Evolutionary conservation across 2,888 invertebrate genomes (phyloP).

Genomic region (Polyommatus icarus): DNA sequence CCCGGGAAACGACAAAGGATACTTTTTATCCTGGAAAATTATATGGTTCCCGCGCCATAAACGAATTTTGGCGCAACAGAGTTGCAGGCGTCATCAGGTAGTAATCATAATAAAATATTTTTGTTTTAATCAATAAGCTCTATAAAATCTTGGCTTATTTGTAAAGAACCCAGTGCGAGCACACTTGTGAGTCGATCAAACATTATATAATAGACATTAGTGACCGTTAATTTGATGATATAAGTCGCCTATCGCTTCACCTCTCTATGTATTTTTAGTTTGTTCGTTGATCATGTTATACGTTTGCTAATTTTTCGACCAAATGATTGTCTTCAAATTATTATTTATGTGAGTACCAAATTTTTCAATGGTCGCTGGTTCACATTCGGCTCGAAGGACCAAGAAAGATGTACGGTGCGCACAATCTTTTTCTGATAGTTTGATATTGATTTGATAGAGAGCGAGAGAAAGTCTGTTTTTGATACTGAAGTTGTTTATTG

Average conservation of each 20-base stretch:
- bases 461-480: no score
- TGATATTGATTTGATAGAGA: no score
- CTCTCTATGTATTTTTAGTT: neutral
- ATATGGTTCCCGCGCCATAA: no score
- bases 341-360: neutral
- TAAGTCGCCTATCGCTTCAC: neutral
- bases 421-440: no score
- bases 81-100: no score
- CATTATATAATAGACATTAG: neutral
- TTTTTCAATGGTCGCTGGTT: neutral
- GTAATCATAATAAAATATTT: neutral
- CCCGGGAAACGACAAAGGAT: no score
- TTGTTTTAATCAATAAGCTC: neutral
- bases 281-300: neutral
- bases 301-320: neutral
- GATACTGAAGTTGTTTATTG: no score
- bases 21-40: no score
- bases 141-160: neutral
- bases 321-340: neutral
- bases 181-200: neutral
- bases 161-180: neutral
- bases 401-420: no score
- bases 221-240: neutral
- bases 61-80: no score
- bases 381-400: no score